phyloP scores from a whole-genome alignment of 1,140 invertebrate species.

The Trachymyrmex cornetzi region DNA sequence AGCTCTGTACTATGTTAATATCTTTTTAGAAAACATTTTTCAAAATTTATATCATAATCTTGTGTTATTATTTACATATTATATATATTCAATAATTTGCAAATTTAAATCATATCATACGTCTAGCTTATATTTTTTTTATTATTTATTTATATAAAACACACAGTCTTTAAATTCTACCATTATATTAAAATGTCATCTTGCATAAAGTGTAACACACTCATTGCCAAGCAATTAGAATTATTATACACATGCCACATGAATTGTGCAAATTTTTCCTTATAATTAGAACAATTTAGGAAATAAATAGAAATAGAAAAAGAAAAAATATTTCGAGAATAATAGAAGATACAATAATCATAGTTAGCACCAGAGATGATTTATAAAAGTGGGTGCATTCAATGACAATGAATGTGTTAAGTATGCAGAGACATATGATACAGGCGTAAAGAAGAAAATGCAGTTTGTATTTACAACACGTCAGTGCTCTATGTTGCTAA shows the following conservation, averaged over 20 bases:
- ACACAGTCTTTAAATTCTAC: slow-evolving; percentile 34
- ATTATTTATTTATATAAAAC: slow-evolving; percentile 36
- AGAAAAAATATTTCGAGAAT: slow-evolving; percentile 39
- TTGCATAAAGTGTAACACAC: slow-evolving; percentile 70
- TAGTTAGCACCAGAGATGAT: slow-evolving; percentile 53
- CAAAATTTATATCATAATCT: not conserved
- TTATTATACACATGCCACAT: slow-evolving; percentile 65
- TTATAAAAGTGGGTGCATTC: slow-evolving; percentile 39
- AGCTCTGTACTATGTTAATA: not conserved
- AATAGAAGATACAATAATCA: not conserved
- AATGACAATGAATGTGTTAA: slow-evolving; percentile 74
- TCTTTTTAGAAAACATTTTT: not conserved
- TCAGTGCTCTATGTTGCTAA: slow-evolving; percentile 54
- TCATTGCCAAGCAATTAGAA: slow-evolving; percentile 65
- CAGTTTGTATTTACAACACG: slow-evolving; percentile 45
- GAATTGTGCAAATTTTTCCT: slow-evolving; percentile 39
- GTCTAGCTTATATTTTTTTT: not conserved
- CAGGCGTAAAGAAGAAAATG: slow-evolving; percentile 47
- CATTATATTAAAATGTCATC: slow-evolving; percentile 26
- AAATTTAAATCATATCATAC: slow-evolving; percentile 11
- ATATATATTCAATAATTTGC: not conserved
- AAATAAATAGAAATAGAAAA: slow-evolving; percentile 52
- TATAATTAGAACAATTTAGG: slow-evolving; percentile 51
- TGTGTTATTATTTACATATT: not conserved
- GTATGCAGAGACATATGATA: slow-evolving; percentile 48